Base-by-base conservation (phyloP, 2,888 invertebrate species). In the Cerastoderma edule region DNA sequence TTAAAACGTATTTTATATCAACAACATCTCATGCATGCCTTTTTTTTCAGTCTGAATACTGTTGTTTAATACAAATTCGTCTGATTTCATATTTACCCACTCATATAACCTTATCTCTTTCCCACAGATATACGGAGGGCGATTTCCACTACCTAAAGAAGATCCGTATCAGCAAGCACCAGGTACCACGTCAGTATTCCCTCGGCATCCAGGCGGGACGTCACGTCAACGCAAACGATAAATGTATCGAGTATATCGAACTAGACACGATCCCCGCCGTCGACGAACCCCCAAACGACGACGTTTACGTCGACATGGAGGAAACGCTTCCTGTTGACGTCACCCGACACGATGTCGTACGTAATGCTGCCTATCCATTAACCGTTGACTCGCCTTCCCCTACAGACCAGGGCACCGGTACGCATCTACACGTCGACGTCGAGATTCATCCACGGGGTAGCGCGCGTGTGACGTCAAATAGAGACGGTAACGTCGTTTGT, bases 141-240 rank as follows among this genome's bases (percentile, higher is more conserved):
- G 91, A 91, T 71, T 91, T 87, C 73, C 90, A 91, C 67, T 86
- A 90, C 67, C 72, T 91, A 64, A 90, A 90, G 75, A 83, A 82
- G 57, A 80, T 88, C 22, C 83, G 87, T 27, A 88, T 89, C 22
- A 80, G 80, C 22, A 84, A 83, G 56, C 67, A 75, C 6, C 72
- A 67, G 8, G 78, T 86, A 19, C 85, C 86, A n/a, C 83, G 89
- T 16, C 91, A 91, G 73, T 86, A 83, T 67, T 90, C 91, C 0
- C 67, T 89, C 16, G 85, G 88, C 1, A 80, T 84, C 8, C 79
- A 78, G 16, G 54, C 81, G 16, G 70, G 64, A 48, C 63, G 53
- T 30, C 57, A 64, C 8, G 28, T 33, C 30, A 39, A 65, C 33
- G 16, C 13, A 28, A 53, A 50, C 27, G 64, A 68, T 24, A 48